These are phyloP conservation scores for Lerista edwardsae DNA, from an alignment of 2,797 vertebrate genomes.

Conservation along the genomic window DNA sequence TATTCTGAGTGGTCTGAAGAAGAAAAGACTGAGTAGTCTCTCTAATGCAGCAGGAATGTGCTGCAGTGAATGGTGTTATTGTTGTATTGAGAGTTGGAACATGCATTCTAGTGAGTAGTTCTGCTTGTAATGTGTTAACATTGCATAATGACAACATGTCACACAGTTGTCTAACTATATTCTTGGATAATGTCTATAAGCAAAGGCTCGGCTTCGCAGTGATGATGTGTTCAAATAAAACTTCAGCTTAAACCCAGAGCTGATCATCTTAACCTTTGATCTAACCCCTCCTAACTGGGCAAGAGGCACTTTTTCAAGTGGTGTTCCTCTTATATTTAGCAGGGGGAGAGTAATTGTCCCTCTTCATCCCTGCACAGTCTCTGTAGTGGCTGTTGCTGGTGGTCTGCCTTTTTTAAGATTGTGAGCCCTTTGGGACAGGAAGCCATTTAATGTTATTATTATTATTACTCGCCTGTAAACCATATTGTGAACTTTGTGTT, in stretches of 20 bases:
- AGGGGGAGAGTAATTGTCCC: too few species aligned
- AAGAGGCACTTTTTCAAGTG: too few species aligned
- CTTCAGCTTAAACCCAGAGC: not conserved
- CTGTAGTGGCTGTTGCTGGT: too few species aligned
- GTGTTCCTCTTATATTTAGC: too few species aligned
- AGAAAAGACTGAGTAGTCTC: not conserved
- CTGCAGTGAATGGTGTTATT: not conserved
- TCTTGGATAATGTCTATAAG: not conserved
- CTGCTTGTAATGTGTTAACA: not conserved
- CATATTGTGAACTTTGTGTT: too few species aligned
- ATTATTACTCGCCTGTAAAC: too few species aligned
- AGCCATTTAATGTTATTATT: too few species aligned
- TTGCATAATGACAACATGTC: conserved; percentile 55
- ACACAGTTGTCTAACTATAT: not conserved
- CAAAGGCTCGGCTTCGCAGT: not conserved
- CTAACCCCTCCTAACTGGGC: too few species aligned
- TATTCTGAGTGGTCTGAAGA: accelerated
- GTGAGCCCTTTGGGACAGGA: too few species aligned
- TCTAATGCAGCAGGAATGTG: not conserved
- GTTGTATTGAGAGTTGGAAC: conserved; percentile 11
- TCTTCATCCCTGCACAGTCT: too few species aligned
- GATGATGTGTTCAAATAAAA: not conserved
- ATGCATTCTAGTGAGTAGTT: not conserved
- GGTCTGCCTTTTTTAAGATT: too few species aligned
- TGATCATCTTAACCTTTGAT: not conserved